Conservation (phyloP, 2,888 invertebrate genomes). For the Spodoptera picta region DNA sequence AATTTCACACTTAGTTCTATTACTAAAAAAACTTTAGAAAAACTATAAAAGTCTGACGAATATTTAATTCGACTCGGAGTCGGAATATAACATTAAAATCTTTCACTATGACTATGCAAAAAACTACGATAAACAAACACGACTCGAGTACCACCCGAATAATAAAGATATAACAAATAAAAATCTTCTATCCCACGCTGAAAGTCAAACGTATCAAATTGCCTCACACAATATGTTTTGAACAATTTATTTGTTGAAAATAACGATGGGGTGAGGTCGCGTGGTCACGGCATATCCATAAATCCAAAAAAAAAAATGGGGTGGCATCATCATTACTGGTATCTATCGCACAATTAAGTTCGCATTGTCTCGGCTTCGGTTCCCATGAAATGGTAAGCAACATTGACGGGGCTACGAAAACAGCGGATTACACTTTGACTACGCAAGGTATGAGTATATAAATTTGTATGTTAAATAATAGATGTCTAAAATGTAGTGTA, state of each 20-base stretch:
- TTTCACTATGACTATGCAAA: background rate
- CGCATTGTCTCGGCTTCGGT: constrained; percentile 80
- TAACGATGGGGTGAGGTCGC: constrained; percentile 78
- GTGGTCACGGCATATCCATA: constrained; percentile 80
- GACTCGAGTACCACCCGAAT: too few relatives aligned
- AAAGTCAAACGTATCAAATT: constrained; percentile 79
- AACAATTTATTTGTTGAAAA: constrained; percentile 82
- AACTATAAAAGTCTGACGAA: too few relatives aligned
- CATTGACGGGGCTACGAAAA: constrained; percentile 45
- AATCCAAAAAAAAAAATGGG: constrained; percentile 72
- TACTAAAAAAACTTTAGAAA: too few relatives aligned
- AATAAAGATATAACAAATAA: constrained; percentile 32
- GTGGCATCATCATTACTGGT: constrained; percentile 79
- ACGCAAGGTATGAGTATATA: too few relatives aligned
- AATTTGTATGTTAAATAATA: too few relatives aligned
- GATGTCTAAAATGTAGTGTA: too few relatives aligned
- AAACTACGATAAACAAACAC: constrained; percentile 23
- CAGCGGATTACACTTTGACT: constrained; percentile 1
- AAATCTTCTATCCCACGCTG: constrained; percentile 74
- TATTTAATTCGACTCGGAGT: too few relatives aligned
- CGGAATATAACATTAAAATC: too few relatives aligned
- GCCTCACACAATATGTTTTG: constrained; percentile 80
- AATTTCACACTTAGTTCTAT: too few relatives aligned
- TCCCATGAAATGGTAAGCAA: constrained; percentile 82
- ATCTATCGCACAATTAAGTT: constrained; percentile 86